Evolutionary conservation across 35 echinoderm and acorn worm genomes (phyloP).

Genomic region (Apostichopus parvimensis): DNA sequence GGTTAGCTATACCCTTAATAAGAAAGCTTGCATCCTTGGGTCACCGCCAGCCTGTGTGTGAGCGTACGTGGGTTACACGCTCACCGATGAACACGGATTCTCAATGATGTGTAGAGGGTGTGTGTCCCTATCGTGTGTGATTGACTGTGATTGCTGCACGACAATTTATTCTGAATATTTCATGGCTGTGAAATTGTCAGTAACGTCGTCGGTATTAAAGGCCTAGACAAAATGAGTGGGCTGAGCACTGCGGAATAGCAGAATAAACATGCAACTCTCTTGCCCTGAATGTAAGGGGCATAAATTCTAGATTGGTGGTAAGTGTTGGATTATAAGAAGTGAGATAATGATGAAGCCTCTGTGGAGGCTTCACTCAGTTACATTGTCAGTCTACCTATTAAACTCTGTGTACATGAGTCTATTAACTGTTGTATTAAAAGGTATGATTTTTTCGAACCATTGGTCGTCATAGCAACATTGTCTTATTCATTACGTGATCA

Average conservation of each 20-base stretch:
- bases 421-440: not conserved
- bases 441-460: not conserved
- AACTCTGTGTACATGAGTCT: not conserved
- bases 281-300: conserved; percentile 6
- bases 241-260: not conserved
- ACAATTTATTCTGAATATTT: conserved; percentile 43
- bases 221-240: not conserved
- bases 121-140: not conserved
- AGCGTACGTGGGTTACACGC: not conserved
- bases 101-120: conserved; percentile 9
- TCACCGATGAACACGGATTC: not conserved
- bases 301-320: not conserved
- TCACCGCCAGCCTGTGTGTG: no score
- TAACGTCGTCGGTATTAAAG: not conserved
- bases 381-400: not conserved
- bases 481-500: not conserved
- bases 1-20: no score
- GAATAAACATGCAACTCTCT: conserved; percentile 11
- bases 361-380: not conserved
- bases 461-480: not conserved
- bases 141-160: conserved; percentile 35
- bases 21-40: no score
- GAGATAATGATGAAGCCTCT: not conserved
- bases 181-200: conserved; percentile 17
- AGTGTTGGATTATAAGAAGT: not conserved